Evolutionary conservation across 1,140 invertebrate species (phyloP).

Genomic region (Riptortus pedestris): DNA sequence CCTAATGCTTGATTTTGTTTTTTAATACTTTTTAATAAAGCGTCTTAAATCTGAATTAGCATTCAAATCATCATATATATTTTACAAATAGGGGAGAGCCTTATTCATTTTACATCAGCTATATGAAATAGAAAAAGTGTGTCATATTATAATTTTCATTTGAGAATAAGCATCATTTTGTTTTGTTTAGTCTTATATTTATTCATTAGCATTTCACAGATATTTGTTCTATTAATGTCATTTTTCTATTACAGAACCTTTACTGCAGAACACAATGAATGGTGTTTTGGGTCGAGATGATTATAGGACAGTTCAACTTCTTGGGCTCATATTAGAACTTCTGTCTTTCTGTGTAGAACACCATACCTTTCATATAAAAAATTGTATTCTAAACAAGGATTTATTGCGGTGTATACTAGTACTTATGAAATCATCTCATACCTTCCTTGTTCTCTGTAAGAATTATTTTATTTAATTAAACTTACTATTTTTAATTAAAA

Average conservation of each 20-base stretch:
- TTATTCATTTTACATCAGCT: too few species aligned
- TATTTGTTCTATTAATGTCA: too few species aligned
- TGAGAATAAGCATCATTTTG: too few species aligned
- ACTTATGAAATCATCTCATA: conserved; percentile 94
- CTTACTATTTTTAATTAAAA: background rate
- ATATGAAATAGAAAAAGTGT: too few species aligned
- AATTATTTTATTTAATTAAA: conserved; percentile 30
- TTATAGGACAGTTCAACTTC: conserved; percentile 88
- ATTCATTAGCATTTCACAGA: background rate
- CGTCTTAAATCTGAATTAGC: too few species aligned
- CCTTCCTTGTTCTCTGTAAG: conserved; percentile 89
- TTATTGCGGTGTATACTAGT: conserved; percentile 87
- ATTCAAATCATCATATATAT: too few species aligned
- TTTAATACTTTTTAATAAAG: too few species aligned
- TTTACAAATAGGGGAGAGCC: too few species aligned
- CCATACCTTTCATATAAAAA: conserved; percentile 97
- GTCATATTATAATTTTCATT: too few species aligned
- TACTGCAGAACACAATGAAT: conserved; percentile 79
- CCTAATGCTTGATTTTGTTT: too few species aligned
- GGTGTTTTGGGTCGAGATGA: conserved; percentile 83
- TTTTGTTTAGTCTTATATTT: background rate
- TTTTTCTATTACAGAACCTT: conserved; percentile 58
- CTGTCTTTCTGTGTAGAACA: conserved; percentile 99
- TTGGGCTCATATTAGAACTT: conserved; percentile 88
- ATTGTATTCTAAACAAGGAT: conserved; percentile 95